These are phyloP conservation scores for Toxostoma redivivum DNA, from an alignment of 2,113 vertebrate species.

Conservation along the genomic window DNA sequence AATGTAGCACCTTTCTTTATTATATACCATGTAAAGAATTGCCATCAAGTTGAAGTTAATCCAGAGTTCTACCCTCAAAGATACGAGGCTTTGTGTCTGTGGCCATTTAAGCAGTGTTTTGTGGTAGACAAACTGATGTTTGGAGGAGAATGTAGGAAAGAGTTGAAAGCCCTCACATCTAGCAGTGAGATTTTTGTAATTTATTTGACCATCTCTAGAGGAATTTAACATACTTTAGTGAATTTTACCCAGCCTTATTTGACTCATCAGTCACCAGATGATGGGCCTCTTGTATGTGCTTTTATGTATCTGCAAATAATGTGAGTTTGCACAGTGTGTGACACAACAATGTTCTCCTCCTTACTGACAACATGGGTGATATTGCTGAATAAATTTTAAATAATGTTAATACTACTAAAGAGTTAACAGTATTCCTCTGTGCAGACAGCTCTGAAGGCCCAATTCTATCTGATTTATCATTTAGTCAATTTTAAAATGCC, in stretches of 20 bases:
- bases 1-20: neutral
- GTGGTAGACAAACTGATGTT: neutral
- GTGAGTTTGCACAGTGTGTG: neutral
- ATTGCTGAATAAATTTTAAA: neutral
- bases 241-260: neutral
- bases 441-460: neutral
- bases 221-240: neutral
- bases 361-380: neutral
- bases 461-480: neutral
- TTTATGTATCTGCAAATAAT: neutral
- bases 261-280: neutral
- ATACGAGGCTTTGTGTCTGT: neutral
- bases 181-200: neutral
- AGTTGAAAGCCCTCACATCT: neutral
- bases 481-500: slow-evolving; percentile 6
- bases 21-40: neutral
- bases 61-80: neutral
- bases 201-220: neutral
- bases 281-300: neutral
- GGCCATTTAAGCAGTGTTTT: neutral
- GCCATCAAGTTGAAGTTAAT: neutral
- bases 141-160: neutral
- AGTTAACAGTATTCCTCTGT: neutral
- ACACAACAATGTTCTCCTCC: neutral
- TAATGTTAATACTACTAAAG: neutral